phyloP scores from a whole-genome alignment of 2,888 invertebrate species.

The Lypha dubia region DNA sequence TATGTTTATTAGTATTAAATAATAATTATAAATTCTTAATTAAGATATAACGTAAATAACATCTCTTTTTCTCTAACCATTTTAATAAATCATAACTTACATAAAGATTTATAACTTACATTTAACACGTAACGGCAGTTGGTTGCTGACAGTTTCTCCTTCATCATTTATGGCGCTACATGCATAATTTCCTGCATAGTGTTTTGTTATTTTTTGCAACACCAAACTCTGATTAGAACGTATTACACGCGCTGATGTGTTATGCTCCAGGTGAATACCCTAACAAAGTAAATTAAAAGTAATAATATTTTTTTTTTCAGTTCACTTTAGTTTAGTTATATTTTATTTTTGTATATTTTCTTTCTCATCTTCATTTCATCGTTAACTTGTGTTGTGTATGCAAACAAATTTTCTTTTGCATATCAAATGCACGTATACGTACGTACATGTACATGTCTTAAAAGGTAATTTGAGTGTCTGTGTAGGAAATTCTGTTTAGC shows the following conservation, averaged over 20 bases:
- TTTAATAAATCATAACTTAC: background rate
- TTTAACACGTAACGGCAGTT: constrained; percentile 92
- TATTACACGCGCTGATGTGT: constrained; percentile 93
- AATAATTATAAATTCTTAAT: too few relatives aligned
- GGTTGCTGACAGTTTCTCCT: constrained; percentile 94
- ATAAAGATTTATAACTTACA: constrained; percentile 86
- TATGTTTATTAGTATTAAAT: background rate
- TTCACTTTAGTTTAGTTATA: background rate
- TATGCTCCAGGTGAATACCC: constrained; percentile 92
- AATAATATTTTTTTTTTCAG: constrained; percentile 51
- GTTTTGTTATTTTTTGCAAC: constrained; percentile 93
- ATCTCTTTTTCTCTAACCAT: background rate
- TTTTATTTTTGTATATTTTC: background rate
- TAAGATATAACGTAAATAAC: background rate
- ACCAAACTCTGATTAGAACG: constrained; percentile 96
- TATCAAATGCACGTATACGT: constrained; percentile 43
- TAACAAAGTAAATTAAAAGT: constrained; percentile 83
- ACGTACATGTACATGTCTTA: constrained; percentile 19
- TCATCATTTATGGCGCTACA: constrained; percentile 94
- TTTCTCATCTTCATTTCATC: constrained; percentile 3
- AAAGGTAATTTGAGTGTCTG: constrained; percentile 5
- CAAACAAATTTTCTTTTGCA: constrained; percentile 59
- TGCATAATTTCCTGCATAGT: constrained; percentile 93
- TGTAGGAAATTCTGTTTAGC: constrained; percentile 12
- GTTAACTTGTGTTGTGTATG: constrained; percentile 2